A percentile compares a stretch with the other conserved stretches of the same genome.
Conservation (phyloP, 2,888 invertebrate genomes). For the Conchocele bisecta region DNA sequence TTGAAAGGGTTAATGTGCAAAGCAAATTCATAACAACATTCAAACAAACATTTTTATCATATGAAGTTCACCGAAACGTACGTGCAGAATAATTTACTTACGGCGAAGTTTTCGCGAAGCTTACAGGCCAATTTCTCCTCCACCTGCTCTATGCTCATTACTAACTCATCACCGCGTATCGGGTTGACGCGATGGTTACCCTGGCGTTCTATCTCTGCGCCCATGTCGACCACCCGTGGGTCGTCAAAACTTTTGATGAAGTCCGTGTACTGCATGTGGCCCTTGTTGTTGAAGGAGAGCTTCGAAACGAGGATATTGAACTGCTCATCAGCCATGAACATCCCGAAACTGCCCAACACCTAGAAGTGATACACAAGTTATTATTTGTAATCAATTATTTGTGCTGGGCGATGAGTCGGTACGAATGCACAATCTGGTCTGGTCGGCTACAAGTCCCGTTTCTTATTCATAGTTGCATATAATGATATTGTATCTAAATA, state of each 20-base stretch:
- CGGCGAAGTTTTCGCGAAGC: slow-evolving; percentile 80
- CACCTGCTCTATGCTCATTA: slow-evolving; percentile 76
- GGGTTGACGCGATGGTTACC: slow-evolving; percentile 80
- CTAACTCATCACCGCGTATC: slow-evolving; percentile 78
- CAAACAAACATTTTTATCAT: too few species aligned
- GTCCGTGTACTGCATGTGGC: slow-evolving; percentile 77
- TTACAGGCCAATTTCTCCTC: slow-evolving; percentile 75
- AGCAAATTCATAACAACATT: too few species aligned
- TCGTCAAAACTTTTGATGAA: slow-evolving; percentile 78
- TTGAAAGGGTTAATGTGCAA: too few species aligned
- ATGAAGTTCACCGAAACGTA: too few species aligned
- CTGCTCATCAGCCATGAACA: slow-evolving; percentile 76
- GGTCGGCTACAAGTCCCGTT: too few species aligned
- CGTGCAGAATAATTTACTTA: too few species aligned
- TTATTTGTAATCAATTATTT: too few species aligned
- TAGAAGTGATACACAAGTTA: slow-evolving; percentile 48
- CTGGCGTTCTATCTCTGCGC: slow-evolving; percentile 65
- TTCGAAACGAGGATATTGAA: slow-evolving; percentile 73
- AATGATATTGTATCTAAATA: too few species aligned
- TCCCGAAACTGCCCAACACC: slow-evolving; percentile 80
- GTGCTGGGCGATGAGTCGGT: too few species aligned
- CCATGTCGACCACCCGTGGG: slow-evolving; percentile 66
- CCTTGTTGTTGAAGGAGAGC: slow-evolving; percentile 70
- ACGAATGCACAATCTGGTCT: too few species aligned
- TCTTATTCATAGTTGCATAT: too few species aligned